Percentiles rank a stretch among this genome's conserved stretches.
Evolutionary conservation across 2,113 vertebrate species (phyloP).

Genomic region (Melozone crissalis): DNA sequence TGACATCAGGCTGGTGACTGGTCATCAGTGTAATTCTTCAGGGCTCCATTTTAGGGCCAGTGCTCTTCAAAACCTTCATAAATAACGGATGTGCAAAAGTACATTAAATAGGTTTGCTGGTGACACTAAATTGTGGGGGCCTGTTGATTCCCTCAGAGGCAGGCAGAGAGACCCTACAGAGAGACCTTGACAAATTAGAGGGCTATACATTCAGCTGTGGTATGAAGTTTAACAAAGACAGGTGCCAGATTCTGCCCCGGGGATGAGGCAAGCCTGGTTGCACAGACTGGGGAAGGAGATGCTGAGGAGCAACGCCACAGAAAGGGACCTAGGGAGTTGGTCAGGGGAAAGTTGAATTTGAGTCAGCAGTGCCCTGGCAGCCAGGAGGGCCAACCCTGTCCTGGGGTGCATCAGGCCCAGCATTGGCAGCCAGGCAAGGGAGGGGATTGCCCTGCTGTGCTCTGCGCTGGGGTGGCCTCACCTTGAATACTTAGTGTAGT

Average conservation of each 20-base stretch:
- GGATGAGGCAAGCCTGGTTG: neutral
- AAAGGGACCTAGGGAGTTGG: neutral
- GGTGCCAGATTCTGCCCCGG: neutral
- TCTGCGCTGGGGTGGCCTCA: fast-evolving
- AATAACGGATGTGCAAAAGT: neutral
- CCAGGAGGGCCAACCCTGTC: neutral
- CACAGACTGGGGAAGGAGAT: neutral
- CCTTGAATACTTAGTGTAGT: neutral
- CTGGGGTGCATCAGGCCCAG: neutral
- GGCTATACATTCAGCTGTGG: neutral
- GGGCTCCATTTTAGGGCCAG: neutral
- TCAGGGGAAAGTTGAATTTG: fast-evolving
- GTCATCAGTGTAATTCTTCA: neutral
- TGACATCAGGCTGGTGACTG: neutral
- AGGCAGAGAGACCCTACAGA: neutral
- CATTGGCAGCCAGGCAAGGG: fast-evolving
- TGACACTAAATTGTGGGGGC: neutral
- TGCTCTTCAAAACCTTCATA: neutral
- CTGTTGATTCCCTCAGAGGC: neutral
- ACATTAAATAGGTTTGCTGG: neutral
- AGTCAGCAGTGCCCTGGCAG: neutral
- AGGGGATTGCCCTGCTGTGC: neutral
- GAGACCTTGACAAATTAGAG: neutral
- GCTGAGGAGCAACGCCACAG: fast-evolving
- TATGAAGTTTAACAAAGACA: neutral